Conservation (phyloP, 2,888 invertebrate species). For the Diaphora mendica region DNA sequence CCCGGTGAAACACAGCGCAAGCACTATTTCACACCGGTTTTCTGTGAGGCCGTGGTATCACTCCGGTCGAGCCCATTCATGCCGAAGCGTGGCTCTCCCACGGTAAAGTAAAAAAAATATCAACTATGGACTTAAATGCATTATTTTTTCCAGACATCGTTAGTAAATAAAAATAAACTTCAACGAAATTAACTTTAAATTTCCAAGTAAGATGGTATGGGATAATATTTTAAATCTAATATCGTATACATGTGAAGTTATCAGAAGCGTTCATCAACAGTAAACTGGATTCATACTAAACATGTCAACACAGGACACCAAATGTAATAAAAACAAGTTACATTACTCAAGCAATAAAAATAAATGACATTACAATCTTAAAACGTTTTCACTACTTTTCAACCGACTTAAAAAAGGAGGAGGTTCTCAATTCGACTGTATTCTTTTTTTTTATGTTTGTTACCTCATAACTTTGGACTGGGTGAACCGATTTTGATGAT, state of each 20-base stretch:
- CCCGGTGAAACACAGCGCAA: too few relatives aligned
- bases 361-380: neutral
- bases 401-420: too few relatives aligned
- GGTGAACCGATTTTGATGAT: too few relatives aligned
- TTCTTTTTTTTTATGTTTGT: too few relatives aligned
- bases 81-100: too few relatives aligned
- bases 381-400: neutral
- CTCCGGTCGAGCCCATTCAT: too few relatives aligned
- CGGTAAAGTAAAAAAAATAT: neutral
- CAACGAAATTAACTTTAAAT: neutral
- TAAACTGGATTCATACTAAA: constrained; percentile 12
- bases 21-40: too few relatives aligned
- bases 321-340: neutral
- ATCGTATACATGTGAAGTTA: constrained; percentile 5
- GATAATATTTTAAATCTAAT: constrained; percentile 3
- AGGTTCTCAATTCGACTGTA: too few relatives aligned
- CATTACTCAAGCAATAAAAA: constrained; percentile 10
- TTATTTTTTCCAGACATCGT: neutral
- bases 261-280: constrained; percentile 15
- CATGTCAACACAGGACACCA: neutral
- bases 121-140: neutral
- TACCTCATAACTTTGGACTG: too few relatives aligned
- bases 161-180: neutral
- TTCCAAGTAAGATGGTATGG: neutral
- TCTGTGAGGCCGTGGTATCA: too few relatives aligned